Conservation (phyloP, 2,113 vertebrate species). For the Peromyscus californicus region DNA sequence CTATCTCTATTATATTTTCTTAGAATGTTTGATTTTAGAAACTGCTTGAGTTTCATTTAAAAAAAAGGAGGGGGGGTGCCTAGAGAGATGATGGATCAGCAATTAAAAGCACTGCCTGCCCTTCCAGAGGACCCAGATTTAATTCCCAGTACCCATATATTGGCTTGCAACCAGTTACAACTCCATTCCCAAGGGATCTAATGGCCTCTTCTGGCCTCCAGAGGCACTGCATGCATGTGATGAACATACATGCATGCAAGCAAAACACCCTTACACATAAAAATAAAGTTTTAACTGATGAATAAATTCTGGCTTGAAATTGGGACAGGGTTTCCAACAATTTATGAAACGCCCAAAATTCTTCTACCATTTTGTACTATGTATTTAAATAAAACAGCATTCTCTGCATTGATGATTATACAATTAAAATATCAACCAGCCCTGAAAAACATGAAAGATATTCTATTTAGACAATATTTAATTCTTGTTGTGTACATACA, state of each 20-base stretch:
- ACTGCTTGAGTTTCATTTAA: not conserved
- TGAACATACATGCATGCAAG: not conserved
- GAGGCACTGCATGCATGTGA: not conserved
- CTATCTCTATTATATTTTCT: not conserved
- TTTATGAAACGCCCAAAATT: not conserved
- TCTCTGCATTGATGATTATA: not conserved
- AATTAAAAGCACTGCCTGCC: not conserved
- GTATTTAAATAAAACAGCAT: not conserved
- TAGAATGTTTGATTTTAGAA: not conserved
- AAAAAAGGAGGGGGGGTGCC: not conserved
- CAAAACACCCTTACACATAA: not conserved
- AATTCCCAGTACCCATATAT: not conserved
- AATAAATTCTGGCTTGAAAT: not conserved
- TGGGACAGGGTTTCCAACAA: not conserved
- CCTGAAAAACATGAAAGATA: not conserved
- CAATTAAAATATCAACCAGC: not conserved
- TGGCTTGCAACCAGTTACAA: not conserved
- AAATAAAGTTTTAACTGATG: not conserved
- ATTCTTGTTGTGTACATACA: not conserved
- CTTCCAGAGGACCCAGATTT: not conserved
- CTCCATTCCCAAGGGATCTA: not conserved
- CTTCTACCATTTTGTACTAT: not conserved
- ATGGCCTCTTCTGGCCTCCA: not conserved
- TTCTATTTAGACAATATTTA: not conserved
- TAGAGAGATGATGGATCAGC: not conserved